Conservation (phyloP, 2,888 invertebrate genomes). For the Drosophila greeni region DNA sequence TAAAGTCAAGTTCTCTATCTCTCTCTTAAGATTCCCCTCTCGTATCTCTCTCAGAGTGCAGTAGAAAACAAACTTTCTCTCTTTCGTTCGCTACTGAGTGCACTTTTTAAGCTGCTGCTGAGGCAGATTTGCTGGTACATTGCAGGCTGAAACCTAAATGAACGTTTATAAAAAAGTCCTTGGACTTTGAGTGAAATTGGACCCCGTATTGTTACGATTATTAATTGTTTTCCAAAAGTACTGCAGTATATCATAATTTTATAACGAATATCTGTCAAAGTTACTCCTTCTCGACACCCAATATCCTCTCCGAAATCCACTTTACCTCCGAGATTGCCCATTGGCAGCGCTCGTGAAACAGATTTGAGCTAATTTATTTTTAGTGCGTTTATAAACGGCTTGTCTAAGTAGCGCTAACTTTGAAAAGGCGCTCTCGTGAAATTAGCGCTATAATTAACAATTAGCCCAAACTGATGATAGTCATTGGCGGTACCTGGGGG, state of each 20-base stretch:
- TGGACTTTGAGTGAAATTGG: too few species aligned
- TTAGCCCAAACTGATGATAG: conserved; percentile 40
- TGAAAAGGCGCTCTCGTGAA: conserved; percentile 49
- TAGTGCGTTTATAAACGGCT: conserved; percentile 64
- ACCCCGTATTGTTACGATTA: too few species aligned
- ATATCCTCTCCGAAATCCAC: conserved; percentile 1
- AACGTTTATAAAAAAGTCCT: too few species aligned
- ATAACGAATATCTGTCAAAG: background rate
- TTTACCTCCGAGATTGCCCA: conserved; percentile 10
- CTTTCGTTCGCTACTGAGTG: background rate
- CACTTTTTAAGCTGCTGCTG: background rate
- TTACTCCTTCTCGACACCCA: background rate
- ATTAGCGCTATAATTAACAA: conserved; percentile 68
- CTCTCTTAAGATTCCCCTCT: too few species aligned
- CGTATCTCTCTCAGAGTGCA: background rate
- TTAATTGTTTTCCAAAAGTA: too few species aligned
- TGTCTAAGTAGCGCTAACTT: conserved; percentile 67
- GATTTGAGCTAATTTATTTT: conserved; percentile 63
- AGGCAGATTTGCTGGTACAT: background rate
- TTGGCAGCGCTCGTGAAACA: conserved; percentile 13
- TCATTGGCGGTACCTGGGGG: conserved; percentile 9
- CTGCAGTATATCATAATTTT: background rate
- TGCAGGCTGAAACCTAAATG: background rate
- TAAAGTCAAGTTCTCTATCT: too few species aligned
- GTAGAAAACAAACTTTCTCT: background rate